Evolutionary conservation across 2,888 invertebrate genomes (phyloP).

Genomic region (Cyaniris semiargus): DNA sequence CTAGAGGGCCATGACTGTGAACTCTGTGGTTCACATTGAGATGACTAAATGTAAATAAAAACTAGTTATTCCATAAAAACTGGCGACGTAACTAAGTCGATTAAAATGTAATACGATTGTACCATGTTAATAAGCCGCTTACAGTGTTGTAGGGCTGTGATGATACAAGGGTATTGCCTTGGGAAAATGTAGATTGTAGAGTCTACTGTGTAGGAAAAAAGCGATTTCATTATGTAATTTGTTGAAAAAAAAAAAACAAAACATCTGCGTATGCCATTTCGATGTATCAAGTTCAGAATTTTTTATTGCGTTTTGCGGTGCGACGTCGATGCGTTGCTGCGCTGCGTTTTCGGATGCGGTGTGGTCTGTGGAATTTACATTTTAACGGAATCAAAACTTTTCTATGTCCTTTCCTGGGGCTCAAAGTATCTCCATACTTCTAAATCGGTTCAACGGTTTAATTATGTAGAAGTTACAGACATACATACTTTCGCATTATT

Average conservation of each 20-base stretch:
- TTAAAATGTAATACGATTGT: neutral
- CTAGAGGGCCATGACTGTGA: neutral
- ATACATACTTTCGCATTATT: too few relatives aligned
- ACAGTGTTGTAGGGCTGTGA: neutral
- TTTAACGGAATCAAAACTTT: neutral
- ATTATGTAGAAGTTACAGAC: too few relatives aligned
- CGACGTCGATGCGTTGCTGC: too few relatives aligned
- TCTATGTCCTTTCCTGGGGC: neutral
- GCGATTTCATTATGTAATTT: neutral
- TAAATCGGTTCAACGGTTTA: neutral
- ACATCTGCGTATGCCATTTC: too few relatives aligned
- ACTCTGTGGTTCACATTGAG: slow-evolving; percentile 3
- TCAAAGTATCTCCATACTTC: neutral
- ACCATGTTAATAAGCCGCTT: neutral
- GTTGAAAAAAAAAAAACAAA: too few relatives aligned
- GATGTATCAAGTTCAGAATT: too few relatives aligned
- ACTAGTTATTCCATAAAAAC: slow-evolving; percentile 12
- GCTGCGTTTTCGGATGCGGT: too few relatives aligned
- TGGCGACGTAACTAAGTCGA: neutral
- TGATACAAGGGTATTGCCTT: neutral
- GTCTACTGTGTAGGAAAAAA: neutral
- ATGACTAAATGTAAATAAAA: neutral
- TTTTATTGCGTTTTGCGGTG: too few relatives aligned
- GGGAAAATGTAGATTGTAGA: neutral
- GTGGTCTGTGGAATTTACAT: neutral